Base-by-base conservation (phyloP, 2,888 invertebrate species). In the Villa cingulata region DNA sequence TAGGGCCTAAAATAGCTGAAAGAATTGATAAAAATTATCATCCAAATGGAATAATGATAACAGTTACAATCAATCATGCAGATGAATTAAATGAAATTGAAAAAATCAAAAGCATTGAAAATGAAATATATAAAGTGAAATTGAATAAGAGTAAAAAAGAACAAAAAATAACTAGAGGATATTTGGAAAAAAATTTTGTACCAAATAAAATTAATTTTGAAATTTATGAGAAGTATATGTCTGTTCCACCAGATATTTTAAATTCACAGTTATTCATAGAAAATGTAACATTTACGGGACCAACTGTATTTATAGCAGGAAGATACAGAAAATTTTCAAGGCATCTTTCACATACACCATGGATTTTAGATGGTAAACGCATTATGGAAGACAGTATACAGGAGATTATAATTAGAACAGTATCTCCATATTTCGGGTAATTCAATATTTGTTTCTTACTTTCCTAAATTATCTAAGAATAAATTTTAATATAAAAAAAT, bases 261-360 rank as follows among this genome's bases (percentile, higher is more conserved):
- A 57, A 41, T 4, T 56, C 55, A 2, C 36, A 51, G 1, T 48
- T 66, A 37, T 54, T 43, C 38, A 54, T 65, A 6, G 56, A 59
- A 23, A 56, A 58, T n/a, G 58, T 65, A 2, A 57, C 59, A 4
- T 53, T 68, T 3, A 49, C 51, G 1, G 69, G 68, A 1, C 69
- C 68, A 3, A 60, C 65, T 10, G 58, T 66, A 0, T 69, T 63
- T 48, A 58, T 69, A 9, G 70, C 69, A 0, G 69, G 69, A 4
- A 58, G 92, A 45, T 95, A 96, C 65, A 76, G 83, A 55, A 95
- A 95, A 67, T 78, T 81, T 60, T 86, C 86, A 4, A 75, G 96
- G 43, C 72, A 76, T 53, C 69, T 98, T 27, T 86, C 91, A 44
- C 97, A 98, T 72, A 91, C 94, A 0, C 96, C 96, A 1, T 97